These are phyloP conservation scores for Drosophila sechellia DNA, from an alignment of 1,140 invertebrate genomes.

Conservation along the genomic window DNA sequence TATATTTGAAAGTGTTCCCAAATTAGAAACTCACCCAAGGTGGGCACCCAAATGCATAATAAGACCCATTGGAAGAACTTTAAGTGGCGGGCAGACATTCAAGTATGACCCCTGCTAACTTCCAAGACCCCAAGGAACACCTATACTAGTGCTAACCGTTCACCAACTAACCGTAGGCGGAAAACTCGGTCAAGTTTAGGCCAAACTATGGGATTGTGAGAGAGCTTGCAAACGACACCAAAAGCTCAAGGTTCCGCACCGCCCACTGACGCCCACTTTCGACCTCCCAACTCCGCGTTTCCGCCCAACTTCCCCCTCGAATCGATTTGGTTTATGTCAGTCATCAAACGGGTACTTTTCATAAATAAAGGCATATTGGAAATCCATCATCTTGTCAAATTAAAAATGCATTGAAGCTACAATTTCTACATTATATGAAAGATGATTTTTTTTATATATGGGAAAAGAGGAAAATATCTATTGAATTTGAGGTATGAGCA, in stretches of 20 bases:
- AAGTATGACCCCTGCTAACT: slow-evolving; percentile 21
- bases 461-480: too few relatives aligned
- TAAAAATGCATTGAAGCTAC: slow-evolving; percentile 10
- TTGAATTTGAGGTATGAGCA: too few relatives aligned
- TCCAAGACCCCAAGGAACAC: slow-evolving; percentile 10
- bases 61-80: neutral
- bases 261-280: neutral
- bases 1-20: slow-evolving; percentile 17
- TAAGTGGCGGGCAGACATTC: neutral
- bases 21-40: slow-evolving; percentile 29
- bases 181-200: slow-evolving; percentile 58
- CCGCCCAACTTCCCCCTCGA: slow-evolving; percentile 14
- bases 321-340: slow-evolving; percentile 30
- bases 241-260: slow-evolving; percentile 47
- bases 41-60: slow-evolving; percentile 6
- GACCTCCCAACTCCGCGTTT: slow-evolving; percentile 22
- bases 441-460: neutral
- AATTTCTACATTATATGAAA: neutral
- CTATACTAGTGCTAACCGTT: neutral
- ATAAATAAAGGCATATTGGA: slow-evolving; percentile 28
- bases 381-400: slow-evolving; percentile 31
- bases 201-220: slow-evolving; percentile 23
- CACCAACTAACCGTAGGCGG: slow-evolving; percentile 26
- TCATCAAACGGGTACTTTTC: slow-evolving; percentile 20
- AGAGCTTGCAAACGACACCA: slow-evolving; percentile 25